These are phyloP conservation scores for Apistogramma diplotaenia DNA, from an alignment of 2,113 vertebrate species.

Conservation along the genomic window DNA sequence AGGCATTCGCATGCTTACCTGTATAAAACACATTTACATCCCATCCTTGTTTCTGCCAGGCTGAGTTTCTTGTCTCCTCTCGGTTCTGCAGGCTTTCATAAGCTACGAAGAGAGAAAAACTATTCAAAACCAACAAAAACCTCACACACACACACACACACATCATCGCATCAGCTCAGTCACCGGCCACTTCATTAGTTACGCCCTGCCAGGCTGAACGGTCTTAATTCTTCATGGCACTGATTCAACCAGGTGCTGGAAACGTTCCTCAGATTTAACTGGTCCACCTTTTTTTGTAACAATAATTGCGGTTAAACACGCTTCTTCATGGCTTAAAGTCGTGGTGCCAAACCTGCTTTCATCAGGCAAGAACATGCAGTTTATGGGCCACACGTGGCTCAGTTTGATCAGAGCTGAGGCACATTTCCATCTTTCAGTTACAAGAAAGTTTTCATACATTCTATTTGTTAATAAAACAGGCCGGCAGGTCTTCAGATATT, in stretches of 20 bases:
- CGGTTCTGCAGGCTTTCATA: constrained; percentile 90
- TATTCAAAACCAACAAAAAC: not conserved
- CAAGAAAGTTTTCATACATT: not conserved
- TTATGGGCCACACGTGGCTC: not conserved
- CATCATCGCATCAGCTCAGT: not conserved
- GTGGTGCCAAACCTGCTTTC: no score
- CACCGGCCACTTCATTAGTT: not conserved
- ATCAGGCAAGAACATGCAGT: not conserved
- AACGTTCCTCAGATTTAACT: not conserved
- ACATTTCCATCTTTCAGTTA: not conserved
- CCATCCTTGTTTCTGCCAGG: constrained; percentile 94
- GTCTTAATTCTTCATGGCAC: not conserved
- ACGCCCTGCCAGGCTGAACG: not conserved
- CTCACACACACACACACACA: not conserved
- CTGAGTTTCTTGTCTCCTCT: constrained; percentile 88
- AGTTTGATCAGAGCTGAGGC: not conserved
- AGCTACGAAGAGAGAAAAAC: constrained; percentile 68
- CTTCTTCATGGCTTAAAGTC: no score
- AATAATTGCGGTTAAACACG: no score
- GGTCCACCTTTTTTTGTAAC: no score
- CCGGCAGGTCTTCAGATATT: not conserved
- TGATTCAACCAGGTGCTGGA: not conserved
- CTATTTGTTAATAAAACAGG: not conserved
- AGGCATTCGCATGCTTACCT: constrained; percentile 69
- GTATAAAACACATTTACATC: constrained; percentile 91